These are phyloP conservation scores for Pseudocheirus occidentalis DNA, from an alignment of 2,797 vertebrate species.

Conservation along the genomic window DNA sequence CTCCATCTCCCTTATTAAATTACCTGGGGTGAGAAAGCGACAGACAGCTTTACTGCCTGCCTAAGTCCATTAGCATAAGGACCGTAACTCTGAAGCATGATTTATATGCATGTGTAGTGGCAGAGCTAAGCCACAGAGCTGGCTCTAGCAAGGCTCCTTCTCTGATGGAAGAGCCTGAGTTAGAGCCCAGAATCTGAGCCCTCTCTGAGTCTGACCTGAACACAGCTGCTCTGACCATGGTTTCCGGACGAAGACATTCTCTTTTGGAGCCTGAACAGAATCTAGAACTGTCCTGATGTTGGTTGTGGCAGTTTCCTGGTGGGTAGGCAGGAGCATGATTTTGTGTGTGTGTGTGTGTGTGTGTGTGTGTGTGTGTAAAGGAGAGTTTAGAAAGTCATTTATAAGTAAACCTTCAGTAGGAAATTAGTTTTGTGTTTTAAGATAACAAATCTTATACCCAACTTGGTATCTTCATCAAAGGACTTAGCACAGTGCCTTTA, in stretches of 20 bases:
- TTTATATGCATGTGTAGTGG: background rate
- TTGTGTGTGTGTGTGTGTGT: too few species aligned
- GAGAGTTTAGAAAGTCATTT: background rate
- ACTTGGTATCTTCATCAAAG: background rate
- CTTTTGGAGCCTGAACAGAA: background rate
- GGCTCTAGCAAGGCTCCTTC: conserved; percentile 68
- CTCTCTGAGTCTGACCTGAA: background rate
- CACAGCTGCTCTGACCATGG: background rate
- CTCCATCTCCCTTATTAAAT: conserved; percentile 19
- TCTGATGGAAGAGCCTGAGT: background rate
- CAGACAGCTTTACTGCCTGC: conserved; percentile 14
- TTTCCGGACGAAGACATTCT: background rate
- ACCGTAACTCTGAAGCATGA: conserved; percentile 2
- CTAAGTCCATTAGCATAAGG: conserved; percentile 35
- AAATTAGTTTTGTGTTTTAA: background rate
- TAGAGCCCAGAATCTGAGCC: background rate
- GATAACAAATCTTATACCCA: background rate
- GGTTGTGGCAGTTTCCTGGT: background rate
- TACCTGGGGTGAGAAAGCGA: background rate
- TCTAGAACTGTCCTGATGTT: background rate
- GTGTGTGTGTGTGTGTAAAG: too few species aligned
- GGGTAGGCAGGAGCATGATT: background rate
- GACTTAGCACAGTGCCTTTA: background rate
- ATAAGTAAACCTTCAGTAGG: background rate
- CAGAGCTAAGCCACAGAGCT: conserved; percentile 23